A percentile compares a stretch with the other conserved stretches of the same genome.
Conservation (phyloP, 2,797 vertebrate species). For the Gallinago stenura region DNA sequence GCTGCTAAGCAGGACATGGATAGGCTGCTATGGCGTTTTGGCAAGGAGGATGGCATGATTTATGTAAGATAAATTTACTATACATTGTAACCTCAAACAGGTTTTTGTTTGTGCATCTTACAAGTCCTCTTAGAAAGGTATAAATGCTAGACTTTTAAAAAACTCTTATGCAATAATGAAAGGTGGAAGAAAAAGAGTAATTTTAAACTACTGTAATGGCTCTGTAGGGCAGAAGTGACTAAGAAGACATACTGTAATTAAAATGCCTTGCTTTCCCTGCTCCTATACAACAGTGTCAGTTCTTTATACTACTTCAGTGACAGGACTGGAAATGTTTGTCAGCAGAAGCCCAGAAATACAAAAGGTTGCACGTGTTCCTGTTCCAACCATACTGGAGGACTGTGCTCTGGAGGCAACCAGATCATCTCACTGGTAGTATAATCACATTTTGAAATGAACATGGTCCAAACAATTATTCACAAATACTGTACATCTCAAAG, state of each 20-base stretch:
- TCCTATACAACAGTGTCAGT: background rate
- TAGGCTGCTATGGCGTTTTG: background rate
- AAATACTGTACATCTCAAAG: background rate
- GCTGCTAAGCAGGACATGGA: background rate
- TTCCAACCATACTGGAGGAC: background rate
- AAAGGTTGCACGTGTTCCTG: rapidly evolving
- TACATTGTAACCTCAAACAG: background rate
- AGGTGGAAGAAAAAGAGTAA: background rate
- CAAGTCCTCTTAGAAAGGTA: background rate
- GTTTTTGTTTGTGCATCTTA: background rate
- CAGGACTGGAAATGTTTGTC: background rate
- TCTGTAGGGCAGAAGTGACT: background rate
- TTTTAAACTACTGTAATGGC: background rate
- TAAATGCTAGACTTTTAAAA: background rate
- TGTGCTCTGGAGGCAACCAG: background rate
- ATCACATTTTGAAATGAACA: background rate
- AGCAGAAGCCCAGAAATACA: background rate
- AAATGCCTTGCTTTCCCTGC: background rate
- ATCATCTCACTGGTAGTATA: background rate
- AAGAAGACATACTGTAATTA: background rate
- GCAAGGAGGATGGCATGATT: background rate
- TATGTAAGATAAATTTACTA: background rate
- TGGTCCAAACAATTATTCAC: background rate
- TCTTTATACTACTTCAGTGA: background rate
- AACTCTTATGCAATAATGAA: background rate